Conservation (phyloP, 2,888 invertebrate genomes). For the Drosophila greeni region DNA sequence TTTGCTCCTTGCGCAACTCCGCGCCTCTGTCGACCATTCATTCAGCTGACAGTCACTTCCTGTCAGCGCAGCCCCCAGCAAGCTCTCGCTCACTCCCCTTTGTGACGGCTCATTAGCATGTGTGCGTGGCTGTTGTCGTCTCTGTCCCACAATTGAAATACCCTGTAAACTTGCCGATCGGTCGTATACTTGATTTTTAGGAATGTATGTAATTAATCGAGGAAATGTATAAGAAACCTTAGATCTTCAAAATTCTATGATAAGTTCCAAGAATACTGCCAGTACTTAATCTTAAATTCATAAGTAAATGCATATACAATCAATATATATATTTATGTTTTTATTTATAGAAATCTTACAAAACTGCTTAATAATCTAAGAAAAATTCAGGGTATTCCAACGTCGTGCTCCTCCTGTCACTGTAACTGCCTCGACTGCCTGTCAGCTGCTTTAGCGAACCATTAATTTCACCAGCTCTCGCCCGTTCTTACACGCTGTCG, state of each 20-base stretch:
- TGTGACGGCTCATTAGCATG: constrained; percentile 68
- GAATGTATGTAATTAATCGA: neutral
- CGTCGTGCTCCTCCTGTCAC: neutral
- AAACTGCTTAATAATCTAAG: too few species aligned
- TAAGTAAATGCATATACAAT: too few species aligned
- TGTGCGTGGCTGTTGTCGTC: constrained; percentile 46
- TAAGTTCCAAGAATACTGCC: neutral
- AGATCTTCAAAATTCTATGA: neutral
- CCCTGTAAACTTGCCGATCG: neutral
- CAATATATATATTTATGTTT: neutral
- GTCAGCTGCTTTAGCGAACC: constrained; percentile 53
- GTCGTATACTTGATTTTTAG: neutral
- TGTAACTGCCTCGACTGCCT: constrained; percentile 22
- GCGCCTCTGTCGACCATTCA: constrained; percentile 27
- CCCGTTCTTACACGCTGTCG: constrained; percentile 9
- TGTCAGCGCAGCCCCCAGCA: constrained; percentile 40
- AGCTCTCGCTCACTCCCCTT: neutral
- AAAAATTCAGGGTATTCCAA: neutral
- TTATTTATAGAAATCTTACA: too few species aligned
- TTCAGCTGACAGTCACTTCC: constrained; percentile 61
- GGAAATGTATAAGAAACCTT: neutral
- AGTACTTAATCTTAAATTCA: neutral
- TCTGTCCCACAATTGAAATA: neutral
- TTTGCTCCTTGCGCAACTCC: constrained; percentile 8
- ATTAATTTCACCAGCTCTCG: constrained; percentile 56